phyloP scores from a whole-genome alignment of 2,113 vertebrate species.

The Poeciliopsis turrubarensis region DNA sequence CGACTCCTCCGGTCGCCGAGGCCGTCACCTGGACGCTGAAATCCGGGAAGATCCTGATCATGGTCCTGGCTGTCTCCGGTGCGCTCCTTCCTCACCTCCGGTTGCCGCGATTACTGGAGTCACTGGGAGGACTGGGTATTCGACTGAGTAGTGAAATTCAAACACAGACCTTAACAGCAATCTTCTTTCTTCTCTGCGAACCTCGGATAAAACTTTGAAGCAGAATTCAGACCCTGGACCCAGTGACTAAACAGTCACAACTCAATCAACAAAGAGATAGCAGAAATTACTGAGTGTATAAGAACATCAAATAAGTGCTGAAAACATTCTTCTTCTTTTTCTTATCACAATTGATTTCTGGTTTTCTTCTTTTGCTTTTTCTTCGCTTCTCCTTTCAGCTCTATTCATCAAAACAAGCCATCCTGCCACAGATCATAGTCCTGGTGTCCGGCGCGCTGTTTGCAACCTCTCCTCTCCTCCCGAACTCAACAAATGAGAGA shows the following conservation, averaged over 20 bases:
- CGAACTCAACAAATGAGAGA: conserved; percentile 16
- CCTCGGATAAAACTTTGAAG: conserved; percentile 65
- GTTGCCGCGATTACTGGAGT: conserved; percentile 42
- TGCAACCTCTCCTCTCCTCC: conserved; percentile 6
- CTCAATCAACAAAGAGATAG: conserved; percentile 7
- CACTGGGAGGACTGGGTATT: conserved; percentile 68
- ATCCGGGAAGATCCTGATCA: conserved; percentile 99
- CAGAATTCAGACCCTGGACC: conserved; percentile 88
- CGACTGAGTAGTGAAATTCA: not conserved
- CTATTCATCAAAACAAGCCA: conserved; percentile 18
- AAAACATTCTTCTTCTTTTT: not conserved
- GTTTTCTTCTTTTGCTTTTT: not conserved
- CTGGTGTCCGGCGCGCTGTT: conserved; percentile 70
- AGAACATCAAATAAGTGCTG: not conserved
- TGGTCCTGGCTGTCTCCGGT: conserved; percentile 72
- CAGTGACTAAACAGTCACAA: conserved; percentile 56
- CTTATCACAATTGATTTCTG: not conserved
- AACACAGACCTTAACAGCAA: conserved; percentile 3
- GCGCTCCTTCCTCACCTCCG: conserved; percentile 9
- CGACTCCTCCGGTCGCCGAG: conserved; percentile 87
- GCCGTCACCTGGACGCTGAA: conserved; percentile 99
- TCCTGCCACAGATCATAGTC: conserved; percentile 89
- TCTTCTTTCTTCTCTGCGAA: conserved; percentile 20
- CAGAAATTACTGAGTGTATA: conserved; percentile 21
- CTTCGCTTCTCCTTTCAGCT: not conserved